Evolutionary conservation across 2,113 vertebrate species (phyloP).

Genomic region (Myotis brandtii): DNA sequence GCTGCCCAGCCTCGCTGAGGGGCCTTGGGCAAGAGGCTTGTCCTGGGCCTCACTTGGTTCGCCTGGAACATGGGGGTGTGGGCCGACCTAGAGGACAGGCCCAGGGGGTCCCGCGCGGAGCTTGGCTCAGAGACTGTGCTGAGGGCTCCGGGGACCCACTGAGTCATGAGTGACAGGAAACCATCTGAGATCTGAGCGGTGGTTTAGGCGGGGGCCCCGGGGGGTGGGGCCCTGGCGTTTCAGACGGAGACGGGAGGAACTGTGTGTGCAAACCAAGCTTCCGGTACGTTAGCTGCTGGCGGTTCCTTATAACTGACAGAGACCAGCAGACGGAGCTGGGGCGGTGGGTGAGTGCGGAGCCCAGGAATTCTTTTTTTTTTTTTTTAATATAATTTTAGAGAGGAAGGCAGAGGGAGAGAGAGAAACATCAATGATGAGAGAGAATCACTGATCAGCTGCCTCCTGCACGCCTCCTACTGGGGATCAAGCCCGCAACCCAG

Average conservation of each 20-base stretch:
- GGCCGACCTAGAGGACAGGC: background rate
- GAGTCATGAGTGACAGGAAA: background rate
- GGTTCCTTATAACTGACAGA: background rate
- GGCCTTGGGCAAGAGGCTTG: background rate
- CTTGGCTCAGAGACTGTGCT: background rate
- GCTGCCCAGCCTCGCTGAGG: background rate
- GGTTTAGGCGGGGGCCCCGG: accelerated
- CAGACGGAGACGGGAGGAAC: background rate
- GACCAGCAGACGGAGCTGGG: background rate
- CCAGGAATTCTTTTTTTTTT: background rate
- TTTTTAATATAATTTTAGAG: too few species aligned
- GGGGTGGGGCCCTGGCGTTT: background rate
- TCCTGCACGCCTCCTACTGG: too few species aligned
- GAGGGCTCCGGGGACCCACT: background rate
- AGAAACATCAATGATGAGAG: too few species aligned
- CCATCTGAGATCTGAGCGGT: background rate
- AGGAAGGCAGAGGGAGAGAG: too few species aligned
- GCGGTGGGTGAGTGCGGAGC: too few species aligned
- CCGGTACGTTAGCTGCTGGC: background rate
- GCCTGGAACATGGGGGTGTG: background rate
- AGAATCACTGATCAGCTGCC: too few species aligned
- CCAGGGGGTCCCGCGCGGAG: accelerated
- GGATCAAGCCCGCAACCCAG: too few species aligned
- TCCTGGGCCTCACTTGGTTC: background rate
- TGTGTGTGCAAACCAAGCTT: too few species aligned